Evolutionary conservation across 2,888 invertebrate species (phyloP), one percentile per base, ranked within the genome.

Genomic region (Miltochrista miniata): DNA sequence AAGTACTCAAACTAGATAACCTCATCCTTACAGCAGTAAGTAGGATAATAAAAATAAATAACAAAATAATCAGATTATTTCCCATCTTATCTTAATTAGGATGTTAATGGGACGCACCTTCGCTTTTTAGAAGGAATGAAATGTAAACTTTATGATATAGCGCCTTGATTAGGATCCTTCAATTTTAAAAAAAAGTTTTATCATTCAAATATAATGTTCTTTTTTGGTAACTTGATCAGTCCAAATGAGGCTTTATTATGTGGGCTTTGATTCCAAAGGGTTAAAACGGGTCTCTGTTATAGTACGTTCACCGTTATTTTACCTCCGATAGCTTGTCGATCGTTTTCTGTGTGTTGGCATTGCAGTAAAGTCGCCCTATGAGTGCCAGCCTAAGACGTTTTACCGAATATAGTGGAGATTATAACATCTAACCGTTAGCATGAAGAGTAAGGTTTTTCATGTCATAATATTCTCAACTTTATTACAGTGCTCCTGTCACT

Each of bases 61-160:
- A 64, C 14, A 18, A 47, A 51, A 56, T 67, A 61, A 63, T 64
- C 68, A 54, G n/a, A 55, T 53, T 49, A 64, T 48, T 48, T 24
- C 54, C 52, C 47, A 53, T 65, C 47, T 65, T 51, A 68, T 62
- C 67, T 68, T 62, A 67, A 68, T 67, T 59, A 56, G 51, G 43
- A 54, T 12, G 51, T 42, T 61, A 68, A 65, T 65, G 57, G 57
- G 45, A 39, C 35, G 45, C 51, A 48, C 44, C 42, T 54, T 35
- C 46, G 42, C 36, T 13, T 53, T 54, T 54, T 60, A 46, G 48
- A 40, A 39, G 40, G 49, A 65, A 51, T 54, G 45, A 46, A 45
- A 53, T 50, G 50, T 66, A 66, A 73, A 74, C n/a, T 64, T 68
- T 74, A 76, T 75, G 68, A 70, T 71, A 64, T 72, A 77, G 52